These are phyloP conservation scores for Pogonomyrmex barbatus DNA, from an alignment of 1,140 invertebrate species.

Conservation along the genomic window DNA sequence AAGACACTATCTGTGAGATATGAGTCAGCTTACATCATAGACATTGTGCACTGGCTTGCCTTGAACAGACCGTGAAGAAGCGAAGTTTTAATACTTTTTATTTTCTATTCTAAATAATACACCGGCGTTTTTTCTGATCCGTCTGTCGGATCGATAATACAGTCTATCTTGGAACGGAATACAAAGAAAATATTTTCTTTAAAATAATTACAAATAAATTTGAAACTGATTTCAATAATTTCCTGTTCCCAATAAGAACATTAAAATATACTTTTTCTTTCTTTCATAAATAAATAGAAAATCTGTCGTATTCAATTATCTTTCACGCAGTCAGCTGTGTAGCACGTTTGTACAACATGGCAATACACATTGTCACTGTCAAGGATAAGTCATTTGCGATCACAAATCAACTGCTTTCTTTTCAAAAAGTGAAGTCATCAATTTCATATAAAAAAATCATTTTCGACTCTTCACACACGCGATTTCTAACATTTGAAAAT, in stretches of 20 bases:
- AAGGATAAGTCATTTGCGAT: conserved; percentile 26
- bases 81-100: conserved; percentile 11
- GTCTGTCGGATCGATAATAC: conserved; percentile 63
- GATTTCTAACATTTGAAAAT: background rate
- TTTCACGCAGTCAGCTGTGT: conserved; percentile 29
- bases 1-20: conserved; percentile 39
- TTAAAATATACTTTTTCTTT: background rate
- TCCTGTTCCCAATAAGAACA: background rate
- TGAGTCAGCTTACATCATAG: conserved; percentile 62
- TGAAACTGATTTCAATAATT: background rate
- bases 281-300: background rate
- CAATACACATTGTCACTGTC: conserved; percentile 28
- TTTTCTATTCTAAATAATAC: conserved; percentile 59
- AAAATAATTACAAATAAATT: background rate
- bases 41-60: conserved; percentile 63
- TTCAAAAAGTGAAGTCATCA: background rate
- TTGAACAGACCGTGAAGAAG: conserved; percentile 55
- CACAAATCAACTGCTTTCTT: background rate
- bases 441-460: background rate
- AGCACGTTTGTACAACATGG: conserved; percentile 65
- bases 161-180: background rate
- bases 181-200: background rate
- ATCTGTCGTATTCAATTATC: background rate
- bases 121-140: conserved; percentile 51
- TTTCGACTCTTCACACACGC: background rate